Evolutionary conservation across 2,113 vertebrate genomes (phyloP), one percentile per base, ranked within the genome.

Genomic region (Xenopus laevis): DNA sequence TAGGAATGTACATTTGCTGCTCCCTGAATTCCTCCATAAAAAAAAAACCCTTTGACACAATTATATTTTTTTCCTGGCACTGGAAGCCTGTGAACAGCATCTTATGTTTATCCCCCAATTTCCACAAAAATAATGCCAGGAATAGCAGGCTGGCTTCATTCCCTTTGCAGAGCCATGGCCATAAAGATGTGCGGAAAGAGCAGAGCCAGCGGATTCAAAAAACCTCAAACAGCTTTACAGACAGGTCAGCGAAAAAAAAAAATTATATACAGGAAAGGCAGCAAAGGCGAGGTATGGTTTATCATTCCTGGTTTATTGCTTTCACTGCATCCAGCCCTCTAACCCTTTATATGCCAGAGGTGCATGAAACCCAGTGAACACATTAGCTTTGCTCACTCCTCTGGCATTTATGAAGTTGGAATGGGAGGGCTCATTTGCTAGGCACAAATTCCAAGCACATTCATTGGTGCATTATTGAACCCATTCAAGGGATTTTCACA

Each of bases 191-290:
- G 61, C 65, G 62, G 73, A 76, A 76, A 76, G 46, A 76, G 66
- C 73, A 76, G 33, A 76, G 73, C 73, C 58, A 76, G 73, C 73
- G 46, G 58, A 76, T 69, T 76, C 66, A 76, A 63, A 76, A 74
- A 76, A 76, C 73, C 73, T 76, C 73, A 76, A 76, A 76, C 73
- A 68, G 73, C 73, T 76, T 76, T 76, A 76, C 47, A 76, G 73
- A 76, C 66, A 76, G 73, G 66, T 76, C 73, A 76, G 73, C 73
- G 66, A 76, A 76, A 67, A 67, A 27, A n/a, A 46, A 65, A 75
- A 75, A 75, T 55, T 13, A 63, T 59, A 52, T 63, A 69, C 73
- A 76, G 66, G 44, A 76, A 76, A 45, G 21, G 72, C 53, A 67
- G 64, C 64, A 16, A 60, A 74, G 23, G 66, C 59, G 13, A 69